Conservation (phyloP, 2,113 vertebrate species). For the Python bivittatus region DNA sequence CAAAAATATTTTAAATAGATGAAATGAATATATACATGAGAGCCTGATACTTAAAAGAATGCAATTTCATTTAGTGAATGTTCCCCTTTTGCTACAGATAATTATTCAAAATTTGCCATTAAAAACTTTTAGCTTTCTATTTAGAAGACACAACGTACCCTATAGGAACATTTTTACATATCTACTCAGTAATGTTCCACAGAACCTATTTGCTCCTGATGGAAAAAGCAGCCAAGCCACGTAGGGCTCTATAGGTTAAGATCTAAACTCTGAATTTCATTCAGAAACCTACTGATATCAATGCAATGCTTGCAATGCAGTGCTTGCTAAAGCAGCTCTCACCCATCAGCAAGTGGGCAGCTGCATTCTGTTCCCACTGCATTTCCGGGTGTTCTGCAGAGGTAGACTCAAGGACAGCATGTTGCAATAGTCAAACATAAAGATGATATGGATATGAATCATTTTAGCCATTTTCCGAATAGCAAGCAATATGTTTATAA, state of each 20-base stretch:
- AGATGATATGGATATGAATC: not conserved
- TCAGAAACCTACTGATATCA: not conserved
- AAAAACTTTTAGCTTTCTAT: not conserved
- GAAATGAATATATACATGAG: not conserved
- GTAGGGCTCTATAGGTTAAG: not conserved
- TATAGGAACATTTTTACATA: not conserved
- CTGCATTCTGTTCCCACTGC: not conserved
- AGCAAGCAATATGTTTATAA: not conserved
- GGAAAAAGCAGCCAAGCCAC: too few relatives aligned
- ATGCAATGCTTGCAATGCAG: not conserved
- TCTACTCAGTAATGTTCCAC: not conserved
- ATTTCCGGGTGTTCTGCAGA: not conserved
- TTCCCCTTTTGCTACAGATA: not conserved
- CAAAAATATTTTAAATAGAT: not conserved
- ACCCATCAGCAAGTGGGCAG: not conserved
- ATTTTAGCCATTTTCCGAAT: not conserved
- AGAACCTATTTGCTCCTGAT: not conserved
- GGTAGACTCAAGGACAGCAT: not conserved
- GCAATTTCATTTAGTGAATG: not conserved
- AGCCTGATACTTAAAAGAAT: not conserved
- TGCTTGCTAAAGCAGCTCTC: not conserved
- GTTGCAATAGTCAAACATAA: not conserved
- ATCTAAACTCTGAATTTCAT: not conserved
- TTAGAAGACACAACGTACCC: not conserved
- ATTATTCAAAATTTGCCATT: not conserved